Evolutionary conservation across 2,888 invertebrate species (phyloP).

Genomic region (Neria commutata): DNA sequence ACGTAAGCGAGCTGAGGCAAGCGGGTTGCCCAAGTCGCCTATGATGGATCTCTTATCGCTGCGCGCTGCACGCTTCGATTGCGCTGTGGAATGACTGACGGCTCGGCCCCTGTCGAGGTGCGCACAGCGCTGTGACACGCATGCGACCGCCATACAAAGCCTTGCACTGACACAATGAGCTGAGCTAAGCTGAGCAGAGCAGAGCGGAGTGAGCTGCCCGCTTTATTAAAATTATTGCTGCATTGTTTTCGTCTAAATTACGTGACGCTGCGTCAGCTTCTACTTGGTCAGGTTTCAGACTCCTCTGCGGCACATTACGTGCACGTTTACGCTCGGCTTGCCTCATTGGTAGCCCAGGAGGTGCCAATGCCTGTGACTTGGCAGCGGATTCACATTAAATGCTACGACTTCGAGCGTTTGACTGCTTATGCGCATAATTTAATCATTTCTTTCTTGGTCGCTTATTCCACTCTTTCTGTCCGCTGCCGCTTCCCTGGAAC

Average conservation of each 20-base stretch:
- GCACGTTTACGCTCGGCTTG: neutral
- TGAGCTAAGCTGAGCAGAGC: no score
- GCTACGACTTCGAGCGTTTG: slow-evolving; percentile 30
- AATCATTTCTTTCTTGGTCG: neutral
- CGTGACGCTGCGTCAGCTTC: slow-evolving; percentile 4
- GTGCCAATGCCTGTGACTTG: slow-evolving; percentile 1
- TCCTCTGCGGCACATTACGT: neutral
- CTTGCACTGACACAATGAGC: neutral
- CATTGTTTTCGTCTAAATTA: slow-evolving; percentile 6
- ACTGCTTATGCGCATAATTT: slow-evolving; percentile 4
- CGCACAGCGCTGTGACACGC: neutral
- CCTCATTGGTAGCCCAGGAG: neutral
- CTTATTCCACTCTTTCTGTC: no score
- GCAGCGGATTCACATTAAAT: slow-evolving; percentile 5
- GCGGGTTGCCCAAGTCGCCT: no score
- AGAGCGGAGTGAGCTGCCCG: no score
- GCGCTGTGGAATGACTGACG: neutral
- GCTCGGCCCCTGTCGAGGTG: no score
- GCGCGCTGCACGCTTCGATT: slow-evolving; percentile 12
- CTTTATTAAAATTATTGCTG: neutral
- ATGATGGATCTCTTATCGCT: slow-evolving; percentile 1
- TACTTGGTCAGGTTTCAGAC: neutral
- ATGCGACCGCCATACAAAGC: neutral
- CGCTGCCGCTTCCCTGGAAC: no score
- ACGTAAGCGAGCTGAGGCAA: no score